phyloP scores from a whole-genome alignment of 2,797 vertebrate genomes.

The Anas capensis region DNA sequence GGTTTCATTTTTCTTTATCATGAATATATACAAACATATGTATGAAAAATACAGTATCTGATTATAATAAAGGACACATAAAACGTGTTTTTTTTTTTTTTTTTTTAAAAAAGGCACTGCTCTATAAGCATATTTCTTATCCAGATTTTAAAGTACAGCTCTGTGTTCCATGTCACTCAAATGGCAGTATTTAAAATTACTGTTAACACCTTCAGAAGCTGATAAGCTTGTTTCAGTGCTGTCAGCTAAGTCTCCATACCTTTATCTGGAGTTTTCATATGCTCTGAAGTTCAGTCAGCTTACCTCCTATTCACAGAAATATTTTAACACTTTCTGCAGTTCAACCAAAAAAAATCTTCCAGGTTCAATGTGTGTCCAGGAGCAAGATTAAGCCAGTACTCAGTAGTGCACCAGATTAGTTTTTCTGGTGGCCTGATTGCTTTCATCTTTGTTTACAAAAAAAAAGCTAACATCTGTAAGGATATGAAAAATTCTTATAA shows the following conservation, averaged over 20 bases:
- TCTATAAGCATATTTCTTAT: neutral
- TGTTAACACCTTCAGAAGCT: conserved; percentile 41
- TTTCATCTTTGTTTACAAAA: neutral
- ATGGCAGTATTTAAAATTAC: conserved; percentile 28
- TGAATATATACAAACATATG: neutral
- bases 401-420: neutral
- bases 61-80: neutral
- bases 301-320: neutral
- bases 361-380: neutral
- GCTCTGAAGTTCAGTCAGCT: conserved; percentile 9
- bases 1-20: neutral
- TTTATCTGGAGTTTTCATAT: conserved; percentile 56
- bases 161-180: neutral
- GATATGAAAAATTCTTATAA: neutral
- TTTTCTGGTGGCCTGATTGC: neutral
- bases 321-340: conserved; percentile 13
- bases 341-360: conserved; percentile 15
- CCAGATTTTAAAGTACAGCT: conserved; percentile 8
- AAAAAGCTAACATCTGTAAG: neutral
- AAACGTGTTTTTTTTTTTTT: neutral
- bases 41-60: neutral
- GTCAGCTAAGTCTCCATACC: conserved; percentile 26
- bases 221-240: conserved; percentile 56
- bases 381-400: conserved; percentile 17
- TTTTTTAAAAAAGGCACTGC: neutral